Evolutionary conservation across 1,140 invertebrate species (phyloP).

Genomic region (Apis laboriosa): DNA sequence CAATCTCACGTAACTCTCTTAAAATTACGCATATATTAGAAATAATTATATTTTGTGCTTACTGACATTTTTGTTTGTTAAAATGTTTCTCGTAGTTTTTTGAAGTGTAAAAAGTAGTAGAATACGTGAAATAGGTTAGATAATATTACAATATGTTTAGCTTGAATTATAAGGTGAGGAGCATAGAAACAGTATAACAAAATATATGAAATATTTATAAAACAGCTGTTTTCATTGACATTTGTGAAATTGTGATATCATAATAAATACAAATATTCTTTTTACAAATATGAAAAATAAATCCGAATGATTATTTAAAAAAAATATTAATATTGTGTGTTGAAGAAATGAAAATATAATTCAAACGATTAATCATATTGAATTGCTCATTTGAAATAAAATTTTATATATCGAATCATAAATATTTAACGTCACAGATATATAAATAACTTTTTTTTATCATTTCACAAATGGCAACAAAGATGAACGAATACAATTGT

Average conservation of each 20-base stretch:
- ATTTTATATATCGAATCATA: background rate
- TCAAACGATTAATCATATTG: background rate
- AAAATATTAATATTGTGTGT: background rate
- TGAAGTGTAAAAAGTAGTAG: constrained; percentile 63
- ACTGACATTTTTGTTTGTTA: constrained; percentile 49
- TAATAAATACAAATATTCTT: background rate
- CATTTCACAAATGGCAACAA: constrained; percentile 68
- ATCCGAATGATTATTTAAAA: background rate
- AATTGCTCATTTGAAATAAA: background rate
- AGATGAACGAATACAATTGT: constrained; percentile 73
- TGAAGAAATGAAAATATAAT: background rate
- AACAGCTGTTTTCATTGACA: constrained; percentile 69
- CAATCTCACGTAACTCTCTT: background rate
- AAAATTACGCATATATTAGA: background rate
- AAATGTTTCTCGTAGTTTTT: constrained; percentile 29
- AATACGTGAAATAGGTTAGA: constrained; percentile 55
- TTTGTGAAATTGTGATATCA: constrained; percentile 61
- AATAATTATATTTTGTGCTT: constrained; percentile 59
- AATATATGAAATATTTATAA: constrained; percentile 81
- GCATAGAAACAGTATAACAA: constrained; percentile 81
- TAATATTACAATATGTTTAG: constrained; percentile 54
- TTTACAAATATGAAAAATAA: constrained; percentile 1
- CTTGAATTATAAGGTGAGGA: constrained; percentile 68
- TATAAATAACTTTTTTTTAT: background rate
- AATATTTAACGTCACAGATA: background rate